phyloP scores from a whole-genome alignment of 2,113 vertebrate genomes.

The Sprattus sprattus region DNA sequence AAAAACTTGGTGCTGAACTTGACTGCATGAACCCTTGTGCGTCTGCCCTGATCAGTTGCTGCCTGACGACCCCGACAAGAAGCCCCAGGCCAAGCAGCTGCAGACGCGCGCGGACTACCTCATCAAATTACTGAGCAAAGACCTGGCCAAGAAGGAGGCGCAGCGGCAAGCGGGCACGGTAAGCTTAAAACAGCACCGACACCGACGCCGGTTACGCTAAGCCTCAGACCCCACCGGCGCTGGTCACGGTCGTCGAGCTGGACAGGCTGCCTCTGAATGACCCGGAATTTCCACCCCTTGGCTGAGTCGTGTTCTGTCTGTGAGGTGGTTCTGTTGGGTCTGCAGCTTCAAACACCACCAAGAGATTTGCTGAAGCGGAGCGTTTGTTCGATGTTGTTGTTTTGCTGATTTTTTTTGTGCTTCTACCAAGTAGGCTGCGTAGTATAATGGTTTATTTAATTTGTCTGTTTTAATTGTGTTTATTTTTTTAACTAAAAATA shows the following conservation, averaged over 20 bases:
- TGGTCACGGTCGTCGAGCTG: no score
- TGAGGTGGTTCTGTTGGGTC: neutral
- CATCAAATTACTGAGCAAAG: constrained; percentile 97
- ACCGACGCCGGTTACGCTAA: no score
- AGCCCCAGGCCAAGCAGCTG: constrained; percentile 96
- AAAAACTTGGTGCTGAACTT: neutral
- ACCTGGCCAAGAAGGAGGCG: constrained; percentile 91
- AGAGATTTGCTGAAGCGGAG: no score
- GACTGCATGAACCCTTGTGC: neutral
- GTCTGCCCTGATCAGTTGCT: constrained; percentile 79
- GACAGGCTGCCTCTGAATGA: no score
- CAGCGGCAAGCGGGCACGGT: constrained; percentile 86
- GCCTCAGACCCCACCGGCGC: no score
- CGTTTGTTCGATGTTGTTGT: no score
- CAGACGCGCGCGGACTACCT: constrained; percentile 99
- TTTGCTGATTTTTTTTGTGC: no score
- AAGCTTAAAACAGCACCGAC: constrained; percentile 59
- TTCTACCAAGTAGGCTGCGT: no score
- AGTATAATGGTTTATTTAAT: no score
- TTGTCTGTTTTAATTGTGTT: no score
- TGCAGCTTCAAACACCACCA: neutral
- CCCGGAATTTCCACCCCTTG: no score
- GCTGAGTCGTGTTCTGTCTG: neutral
- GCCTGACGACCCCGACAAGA: constrained; percentile 98
- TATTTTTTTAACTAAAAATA: no score